Evolutionary conservation across 2,888 invertebrate genomes (phyloP), one percentile per base, ranked within the genome.

Genomic region (Achlya flavicornis): DNA sequence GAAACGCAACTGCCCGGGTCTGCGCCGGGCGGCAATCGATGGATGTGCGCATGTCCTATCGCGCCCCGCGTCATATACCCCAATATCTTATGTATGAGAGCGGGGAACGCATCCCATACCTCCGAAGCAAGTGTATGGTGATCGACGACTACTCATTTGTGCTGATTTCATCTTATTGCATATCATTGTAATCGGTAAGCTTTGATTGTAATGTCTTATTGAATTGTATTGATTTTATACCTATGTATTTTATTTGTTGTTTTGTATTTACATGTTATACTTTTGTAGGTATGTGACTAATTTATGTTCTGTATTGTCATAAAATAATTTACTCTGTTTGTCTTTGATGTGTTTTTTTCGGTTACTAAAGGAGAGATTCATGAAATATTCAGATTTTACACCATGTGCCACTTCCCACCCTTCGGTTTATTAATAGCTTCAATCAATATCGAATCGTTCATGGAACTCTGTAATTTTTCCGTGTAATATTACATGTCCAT

Each of bases 51-150:
- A 90, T 83, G 88, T 84, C 80, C 81, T 75, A 63, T 86, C 64
- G 82, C 73, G 75, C 72, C 81, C 79, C 83, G 85, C 90, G 87
- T 85, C 88, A 86, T 79, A 77, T 80, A 84, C 85, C 87, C 84
- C 87, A 81, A 92, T 92, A 90, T 91, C 92, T 93, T 92, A 92
- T 93, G 91, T 92, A 92, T 92, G 91, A 90, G 87, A 88, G 19
- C n/a, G 33, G 63, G 53, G 53, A 88, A 80, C 71, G 77, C 76
- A 74, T 69, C 72, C 61, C 60, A 69, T 61, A 67, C 73, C 70
- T 64, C 66, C 71, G 70, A 66, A 72, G 73, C 75, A 75, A 72
- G 76, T 75, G 71, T 75, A 71, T 68, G 72, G 77, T 74, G 60
- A n/a, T 43, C 43, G 53, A 19, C 53, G 53, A 53, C 53, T 53